These are phyloP conservation scores for Ancistrus triradiatus DNA, from an alignment of 2,113 vertebrate species.

Conservation along the genomic window DNA sequence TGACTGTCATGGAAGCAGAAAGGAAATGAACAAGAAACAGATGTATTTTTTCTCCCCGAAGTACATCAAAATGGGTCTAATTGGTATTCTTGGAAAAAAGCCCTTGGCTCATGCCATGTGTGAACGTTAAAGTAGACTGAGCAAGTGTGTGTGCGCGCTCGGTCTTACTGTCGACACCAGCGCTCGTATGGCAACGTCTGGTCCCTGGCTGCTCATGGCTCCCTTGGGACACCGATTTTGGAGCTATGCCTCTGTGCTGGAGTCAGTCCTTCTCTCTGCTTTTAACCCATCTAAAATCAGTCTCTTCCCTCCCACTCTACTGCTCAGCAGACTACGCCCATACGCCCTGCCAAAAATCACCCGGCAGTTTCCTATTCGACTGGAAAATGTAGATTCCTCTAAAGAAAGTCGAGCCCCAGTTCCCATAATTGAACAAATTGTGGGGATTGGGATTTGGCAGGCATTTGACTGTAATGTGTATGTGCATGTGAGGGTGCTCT, in stretches of 20 bases:
- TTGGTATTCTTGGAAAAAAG: constrained; percentile 43
- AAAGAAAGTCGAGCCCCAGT: constrained; percentile 55
- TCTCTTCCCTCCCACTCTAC: not conserved
- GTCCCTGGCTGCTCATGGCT: constrained; percentile 12
- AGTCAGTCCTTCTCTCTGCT: not conserved
- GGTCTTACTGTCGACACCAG: constrained; percentile 30
- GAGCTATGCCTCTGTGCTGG: constrained; percentile 6
- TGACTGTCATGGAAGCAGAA: constrained; percentile 14
- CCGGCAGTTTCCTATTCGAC: constrained; percentile 49
- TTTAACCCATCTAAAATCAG: constrained; percentile 10
- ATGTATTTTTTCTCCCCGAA: constrained; percentile 38
- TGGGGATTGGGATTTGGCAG: constrained; percentile 60
- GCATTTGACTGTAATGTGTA: constrained; percentile 9
- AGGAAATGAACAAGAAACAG: constrained; percentile 37
- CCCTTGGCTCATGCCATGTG: constrained; percentile 31
- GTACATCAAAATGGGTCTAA: constrained; percentile 36
- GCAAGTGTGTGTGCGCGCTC: not conserved
- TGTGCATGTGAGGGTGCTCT: constrained; percentile 30
- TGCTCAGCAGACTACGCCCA: constrained; percentile 19
- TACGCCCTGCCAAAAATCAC: constrained; percentile 21
- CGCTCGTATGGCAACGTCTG: constrained; percentile 5
- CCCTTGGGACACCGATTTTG: constrained; percentile 1
- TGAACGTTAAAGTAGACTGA: constrained; percentile 34
- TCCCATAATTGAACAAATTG: constrained; percentile 66
- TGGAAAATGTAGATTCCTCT: constrained; percentile 53